A percentile compares a stretch with the other conserved stretches of the same genome.
phyloP scores from a whole-genome alignment of 2,888 invertebrate species.

The Lasioglossum marginatum region DNA sequence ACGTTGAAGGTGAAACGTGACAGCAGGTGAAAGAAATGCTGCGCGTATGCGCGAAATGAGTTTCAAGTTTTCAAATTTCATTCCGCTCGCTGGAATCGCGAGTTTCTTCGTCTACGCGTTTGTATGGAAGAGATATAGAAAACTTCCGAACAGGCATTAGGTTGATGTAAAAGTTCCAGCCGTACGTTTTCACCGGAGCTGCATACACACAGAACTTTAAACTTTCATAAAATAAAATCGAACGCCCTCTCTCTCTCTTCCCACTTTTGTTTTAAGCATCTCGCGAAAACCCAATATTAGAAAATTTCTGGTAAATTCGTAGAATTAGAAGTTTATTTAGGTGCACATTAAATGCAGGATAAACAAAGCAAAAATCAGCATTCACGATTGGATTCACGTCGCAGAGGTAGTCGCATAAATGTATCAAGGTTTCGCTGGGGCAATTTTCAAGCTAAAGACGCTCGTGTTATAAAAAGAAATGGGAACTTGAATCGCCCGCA shows the following conservation, averaged over 20 bases:
- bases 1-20: slow-evolving; percentile 14
- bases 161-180: slow-evolving; percentile 51
- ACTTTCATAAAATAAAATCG: slow-evolving; percentile 48
- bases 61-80: slow-evolving; percentile 57
- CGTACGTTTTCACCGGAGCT: slow-evolving; percentile 35
- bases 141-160: slow-evolving; percentile 56
- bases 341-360: background rate
- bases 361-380: background rate
- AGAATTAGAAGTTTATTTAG: too few species aligned
- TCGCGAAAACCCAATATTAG: background rate
- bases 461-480: slow-evolving; percentile 45
- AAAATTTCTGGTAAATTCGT: background rate
- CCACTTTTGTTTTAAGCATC: background rate
- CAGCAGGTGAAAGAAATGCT: slow-evolving; percentile 36
- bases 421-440: background rate
- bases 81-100: slow-evolving; percentile 27
- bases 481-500: slow-evolving; percentile 44
- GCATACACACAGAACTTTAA: slow-evolving; percentile 28
- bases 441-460: slow-evolving; percentile 19
- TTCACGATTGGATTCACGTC: background rate
- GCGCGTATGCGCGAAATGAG: slow-evolving; percentile 38
- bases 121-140: slow-evolving; percentile 38
- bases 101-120: slow-evolving; percentile 30
- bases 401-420: slow-evolving; percentile 9
- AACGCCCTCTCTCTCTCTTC: background rate